A percentile compares a stretch with the other conserved stretches of the same genome.
Conservation (phyloP, 2,113 vertebrate genomes). For the Podarcis muralis region DNA sequence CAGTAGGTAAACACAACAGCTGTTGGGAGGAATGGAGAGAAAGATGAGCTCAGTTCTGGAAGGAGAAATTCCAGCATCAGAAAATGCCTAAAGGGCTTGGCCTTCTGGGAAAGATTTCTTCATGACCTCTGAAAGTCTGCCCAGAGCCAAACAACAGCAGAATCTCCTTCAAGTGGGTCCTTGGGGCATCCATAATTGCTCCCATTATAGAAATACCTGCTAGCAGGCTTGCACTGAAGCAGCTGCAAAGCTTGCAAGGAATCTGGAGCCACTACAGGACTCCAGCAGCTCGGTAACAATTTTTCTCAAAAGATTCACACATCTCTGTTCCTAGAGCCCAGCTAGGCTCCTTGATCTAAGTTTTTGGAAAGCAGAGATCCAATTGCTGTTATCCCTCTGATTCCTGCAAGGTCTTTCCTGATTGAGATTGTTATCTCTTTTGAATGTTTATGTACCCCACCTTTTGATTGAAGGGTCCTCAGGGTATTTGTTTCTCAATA, state of each 20-base stretch:
- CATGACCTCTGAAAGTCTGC: neutral
- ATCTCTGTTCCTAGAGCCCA: neutral
- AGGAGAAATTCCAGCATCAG: neutral
- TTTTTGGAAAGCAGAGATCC: neutral
- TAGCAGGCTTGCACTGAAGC: neutral
- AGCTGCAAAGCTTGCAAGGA: neutral
- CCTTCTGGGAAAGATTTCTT: neutral
- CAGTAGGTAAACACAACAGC: conserved; percentile 9
- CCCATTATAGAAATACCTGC: neutral
- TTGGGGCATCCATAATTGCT: neutral
- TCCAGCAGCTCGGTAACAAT: neutral
- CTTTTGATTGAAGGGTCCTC: neutral
- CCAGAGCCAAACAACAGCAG: conserved; percentile 1
- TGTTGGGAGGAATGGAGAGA: neutral
- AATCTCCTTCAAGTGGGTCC: conserved; percentile 13
- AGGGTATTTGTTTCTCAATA: too few relatives aligned
- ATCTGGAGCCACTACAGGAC: neutral
- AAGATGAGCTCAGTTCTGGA: neutral
- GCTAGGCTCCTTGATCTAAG: neutral
- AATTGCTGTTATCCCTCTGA: neutral
- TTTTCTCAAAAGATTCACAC: neutral
- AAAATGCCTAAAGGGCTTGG: neutral
- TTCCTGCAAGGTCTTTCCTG: too few relatives aligned
- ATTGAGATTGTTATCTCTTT: neutral
- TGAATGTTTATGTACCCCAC: neutral